Evolutionary conservation across 2,113 vertebrate species (phyloP), one percentile per base, ranked within the genome.

Genomic region (Zootoca vivipara): DNA sequence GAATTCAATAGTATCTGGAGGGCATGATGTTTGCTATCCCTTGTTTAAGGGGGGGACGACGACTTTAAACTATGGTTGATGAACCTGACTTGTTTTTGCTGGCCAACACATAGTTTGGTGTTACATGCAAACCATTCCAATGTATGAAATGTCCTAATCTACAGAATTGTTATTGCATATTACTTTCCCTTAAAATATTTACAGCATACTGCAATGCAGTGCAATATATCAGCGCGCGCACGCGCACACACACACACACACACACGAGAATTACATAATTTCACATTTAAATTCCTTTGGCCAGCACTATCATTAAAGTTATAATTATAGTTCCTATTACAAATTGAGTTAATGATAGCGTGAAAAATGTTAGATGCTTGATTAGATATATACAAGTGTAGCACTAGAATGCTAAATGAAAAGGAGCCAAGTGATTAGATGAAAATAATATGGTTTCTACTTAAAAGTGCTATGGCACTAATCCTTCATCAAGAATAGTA

Each of bases 181-280:
- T 52, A 52, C 46, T 52, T 52, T 9, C 65, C 70, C n/a, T 73
- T 89, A 33, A 82, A 93, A 83, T 62, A 33, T 20, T 65, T 67
- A 42, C 0, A 75, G 35, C 8, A 40, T 28, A 64, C 58, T 12
- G 30, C 58, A 82, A 8, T 35, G 33, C 70, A 73, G 70, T 35
- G 5, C 46, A 52, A 52, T 52, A 52, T 10, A 52, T 52, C 46
- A 46, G 46, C 46, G 46, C 46, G 46, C 46, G 46, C 46, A 0
- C 40, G 40, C 38, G 3, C 18, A 22, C 65, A 67, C 26, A 20
- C 28, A 72, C 30, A 33, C 69, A 72, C 30, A n/a, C 28, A n/a
- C 30, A 24, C 26, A 52, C 46, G 10, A 52, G 46, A 52, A 52
- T 52, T 52, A 52, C 46, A 52, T 56, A 52, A 35, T 46, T 73